phyloP scores from a whole-genome alignment of 1,140 invertebrate genomes.

The Popillia japonica region DNA sequence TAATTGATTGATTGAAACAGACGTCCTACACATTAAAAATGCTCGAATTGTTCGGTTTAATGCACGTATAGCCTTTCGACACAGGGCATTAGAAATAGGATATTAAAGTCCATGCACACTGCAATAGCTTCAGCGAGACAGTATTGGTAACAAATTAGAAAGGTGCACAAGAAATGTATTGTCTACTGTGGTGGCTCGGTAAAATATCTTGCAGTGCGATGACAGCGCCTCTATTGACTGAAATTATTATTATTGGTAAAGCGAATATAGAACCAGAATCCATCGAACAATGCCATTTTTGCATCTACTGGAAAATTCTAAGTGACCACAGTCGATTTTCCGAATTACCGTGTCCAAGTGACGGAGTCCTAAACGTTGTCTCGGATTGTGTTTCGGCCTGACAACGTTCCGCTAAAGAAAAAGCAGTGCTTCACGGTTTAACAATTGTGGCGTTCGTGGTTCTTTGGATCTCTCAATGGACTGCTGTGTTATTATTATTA shows the following conservation, averaged over 20 bases:
- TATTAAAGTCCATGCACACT: constrained; percentile 27
- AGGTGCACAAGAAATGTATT: constrained; percentile 35
- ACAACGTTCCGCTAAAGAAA: not conserved
- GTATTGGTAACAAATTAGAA: constrained; percentile 23
- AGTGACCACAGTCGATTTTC: constrained; percentile 27
- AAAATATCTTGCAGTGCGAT: constrained; percentile 37
- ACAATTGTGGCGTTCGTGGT: constrained; percentile 27
- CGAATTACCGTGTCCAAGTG: not conserved
- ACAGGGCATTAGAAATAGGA: constrained; percentile 31
- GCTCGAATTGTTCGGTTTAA: not conserved
- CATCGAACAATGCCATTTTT: constrained; percentile 42
- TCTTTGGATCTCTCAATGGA: not conserved
- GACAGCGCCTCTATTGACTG: constrained; percentile 41
- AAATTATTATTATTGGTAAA: constrained; percentile 42
- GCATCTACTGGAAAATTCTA: constrained; percentile 1
- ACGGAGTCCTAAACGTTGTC: not conserved
- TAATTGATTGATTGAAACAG: constrained; percentile 29
- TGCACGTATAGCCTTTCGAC: constrained; percentile 7
- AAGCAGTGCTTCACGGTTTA: constrained; percentile 6
- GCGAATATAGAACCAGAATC: constrained; percentile 32
- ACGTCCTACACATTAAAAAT: constrained; percentile 22
- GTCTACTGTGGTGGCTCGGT: constrained; percentile 22
- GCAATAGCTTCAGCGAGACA: constrained; percentile 7
- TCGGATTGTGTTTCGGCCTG: not conserved
- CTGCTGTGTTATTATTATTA: not conserved